Evolutionary conservation across 2,888 invertebrate species (phyloP).

Genomic region (Macaria notata): DNA sequence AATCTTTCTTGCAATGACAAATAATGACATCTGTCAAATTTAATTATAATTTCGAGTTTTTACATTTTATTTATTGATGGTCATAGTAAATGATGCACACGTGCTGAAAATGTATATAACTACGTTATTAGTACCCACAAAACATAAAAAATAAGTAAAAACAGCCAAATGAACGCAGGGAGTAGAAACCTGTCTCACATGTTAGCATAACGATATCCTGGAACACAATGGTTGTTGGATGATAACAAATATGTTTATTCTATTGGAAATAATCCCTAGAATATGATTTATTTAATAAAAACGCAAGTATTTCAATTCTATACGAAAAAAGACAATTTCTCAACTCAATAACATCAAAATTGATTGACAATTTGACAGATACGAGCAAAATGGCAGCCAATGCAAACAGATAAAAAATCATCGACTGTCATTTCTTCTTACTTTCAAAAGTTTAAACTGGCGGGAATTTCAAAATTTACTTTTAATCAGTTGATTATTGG

Average conservation of each 20-base stretch:
- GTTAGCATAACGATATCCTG: slow-evolving; percentile 45
- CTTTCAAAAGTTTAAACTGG: slow-evolving; percentile 2
- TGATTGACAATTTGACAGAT: slow-evolving; percentile 78
- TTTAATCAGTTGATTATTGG: no score
- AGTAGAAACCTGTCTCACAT: slow-evolving; percentile 56
- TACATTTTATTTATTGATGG: slow-evolving; percentile 13
- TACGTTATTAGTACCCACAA: neutral
- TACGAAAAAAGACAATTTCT: slow-evolving; percentile 33
- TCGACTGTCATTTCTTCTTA: neutral
- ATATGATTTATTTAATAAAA: slow-evolving; percentile 31
- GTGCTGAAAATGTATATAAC: neutral
- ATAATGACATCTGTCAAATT: slow-evolving; percentile 71
- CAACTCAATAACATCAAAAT: slow-evolving; percentile 75
- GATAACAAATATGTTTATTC: slow-evolving; percentile 2
- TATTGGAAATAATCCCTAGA: neutral
- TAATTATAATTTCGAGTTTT: slow-evolving; percentile 39
- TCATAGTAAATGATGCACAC: neutral
- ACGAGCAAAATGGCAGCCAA: slow-evolving; percentile 69
- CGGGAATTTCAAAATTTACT: no score
- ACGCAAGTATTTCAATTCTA: slow-evolving; percentile 9
- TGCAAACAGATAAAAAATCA: slow-evolving; percentile 32
- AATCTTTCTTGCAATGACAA: slow-evolving; percentile 57
- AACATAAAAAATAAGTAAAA: slow-evolving; percentile 4
- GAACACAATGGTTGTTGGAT: slow-evolving; percentile 43
- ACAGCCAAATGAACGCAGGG: slow-evolving; percentile 3